Conservation (phyloP, 2,797 vertebrate species). For the Coccyzus lansbergi region DNA sequence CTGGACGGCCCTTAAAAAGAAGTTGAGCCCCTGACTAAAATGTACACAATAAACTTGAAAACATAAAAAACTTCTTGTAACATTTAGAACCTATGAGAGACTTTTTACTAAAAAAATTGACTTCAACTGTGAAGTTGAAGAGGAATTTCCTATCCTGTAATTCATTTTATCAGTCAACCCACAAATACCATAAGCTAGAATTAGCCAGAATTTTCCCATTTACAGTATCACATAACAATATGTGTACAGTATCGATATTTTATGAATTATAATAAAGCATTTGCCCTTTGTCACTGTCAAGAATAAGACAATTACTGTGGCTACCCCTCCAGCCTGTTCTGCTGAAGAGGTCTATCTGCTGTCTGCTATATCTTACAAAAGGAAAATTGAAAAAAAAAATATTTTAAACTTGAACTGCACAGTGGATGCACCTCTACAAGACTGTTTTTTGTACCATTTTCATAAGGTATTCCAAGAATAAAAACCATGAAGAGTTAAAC, state of each 20-base stretch:
- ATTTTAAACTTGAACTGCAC: neutral
- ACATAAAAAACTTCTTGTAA: neutral
- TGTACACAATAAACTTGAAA: neutral
- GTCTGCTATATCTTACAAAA: neutral
- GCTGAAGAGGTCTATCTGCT: neutral
- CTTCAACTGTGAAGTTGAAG: neutral
- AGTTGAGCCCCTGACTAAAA: neutral
- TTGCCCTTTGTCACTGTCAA: constrained; percentile 33
- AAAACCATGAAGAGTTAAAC: neutral
- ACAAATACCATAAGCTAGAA: neutral
- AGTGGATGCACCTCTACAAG: neutral
- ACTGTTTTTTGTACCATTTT: neutral
- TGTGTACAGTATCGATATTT: neutral
- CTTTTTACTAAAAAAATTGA: neutral
- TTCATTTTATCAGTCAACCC: neutral
- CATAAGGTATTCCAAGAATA: neutral
- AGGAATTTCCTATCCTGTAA: neutral
- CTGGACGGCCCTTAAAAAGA: neutral
- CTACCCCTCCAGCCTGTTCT: neutral
- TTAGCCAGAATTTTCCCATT: neutral
- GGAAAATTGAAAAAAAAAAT: no score
- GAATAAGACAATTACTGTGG: neutral
- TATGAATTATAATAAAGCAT: neutral
- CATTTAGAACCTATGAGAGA: neutral
- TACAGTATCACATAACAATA: neutral